A percentile compares a stretch with the other conserved stretches of the same genome.
phyloP scores from a whole-genome alignment of 1,140 invertebrate genomes.

The Cotesia typhae region DNA sequence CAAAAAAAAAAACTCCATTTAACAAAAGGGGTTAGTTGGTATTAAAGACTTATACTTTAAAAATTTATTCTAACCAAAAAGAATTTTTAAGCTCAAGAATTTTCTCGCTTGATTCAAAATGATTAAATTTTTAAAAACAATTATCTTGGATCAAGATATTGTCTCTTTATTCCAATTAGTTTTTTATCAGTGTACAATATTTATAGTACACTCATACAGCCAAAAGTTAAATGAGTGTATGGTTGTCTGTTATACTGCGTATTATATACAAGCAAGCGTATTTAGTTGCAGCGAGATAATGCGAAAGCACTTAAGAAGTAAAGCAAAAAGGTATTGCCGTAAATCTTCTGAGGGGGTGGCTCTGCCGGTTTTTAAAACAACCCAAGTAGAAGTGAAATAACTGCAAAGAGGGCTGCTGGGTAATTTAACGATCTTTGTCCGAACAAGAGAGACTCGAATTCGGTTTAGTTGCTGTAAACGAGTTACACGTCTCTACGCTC shows the following conservation, averaged over 20 bases:
- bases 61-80: no score
- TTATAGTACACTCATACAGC: no score
- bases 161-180: no score
- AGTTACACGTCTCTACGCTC: constrained; percentile 42
- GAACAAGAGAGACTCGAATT: constrained; percentile 51
- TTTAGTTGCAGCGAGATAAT: constrained; percentile 53
- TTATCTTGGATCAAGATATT: no score
- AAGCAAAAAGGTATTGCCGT: constrained; percentile 49
- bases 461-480: constrained; percentile 60
- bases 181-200: no score
- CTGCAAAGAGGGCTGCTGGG: constrained; percentile 40
- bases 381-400: constrained; percentile 14
- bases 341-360: constrained; percentile 44
- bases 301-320: constrained; percentile 48
- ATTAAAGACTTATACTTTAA: no score
- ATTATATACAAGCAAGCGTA: constrained; percentile 34
- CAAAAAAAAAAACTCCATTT: no score
- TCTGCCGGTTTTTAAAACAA: constrained; percentile 11
- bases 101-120: no score
- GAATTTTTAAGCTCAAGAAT: no score
- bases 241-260: constrained; percentile 19
- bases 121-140: no score
- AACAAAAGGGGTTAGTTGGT: no score
- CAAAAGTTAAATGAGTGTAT: background rate
- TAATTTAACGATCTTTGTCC: constrained; percentile 45